These are phyloP conservation scores for Amyelois transitella DNA, from an alignment of 1,140 invertebrate genomes.

Conservation along the genomic window DNA sequence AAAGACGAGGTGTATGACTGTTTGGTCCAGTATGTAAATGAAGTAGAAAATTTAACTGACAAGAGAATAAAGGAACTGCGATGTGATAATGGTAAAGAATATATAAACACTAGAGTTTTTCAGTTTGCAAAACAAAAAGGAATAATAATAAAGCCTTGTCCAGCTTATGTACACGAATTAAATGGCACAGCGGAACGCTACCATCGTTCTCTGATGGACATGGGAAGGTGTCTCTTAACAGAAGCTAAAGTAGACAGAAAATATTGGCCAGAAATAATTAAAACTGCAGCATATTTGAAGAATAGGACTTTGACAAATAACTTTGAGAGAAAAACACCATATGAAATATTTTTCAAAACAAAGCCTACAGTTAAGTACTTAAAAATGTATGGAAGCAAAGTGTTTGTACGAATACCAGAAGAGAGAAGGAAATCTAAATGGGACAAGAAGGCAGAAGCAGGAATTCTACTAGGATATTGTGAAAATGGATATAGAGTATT, in stretches of 20 bases:
- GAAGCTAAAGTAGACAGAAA: conserved; percentile 26
- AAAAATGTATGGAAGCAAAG: conserved; percentile 38
- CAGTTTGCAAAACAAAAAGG: conserved; percentile 21
- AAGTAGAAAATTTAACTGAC: conserved; percentile 22
- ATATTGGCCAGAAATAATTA: too few relatives aligned
- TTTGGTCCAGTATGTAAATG: conserved; percentile 22
- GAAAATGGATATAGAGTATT: conserved; percentile 21
- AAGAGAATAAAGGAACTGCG: conserved; percentile 20
- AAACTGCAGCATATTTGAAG: conserved; percentile 20
- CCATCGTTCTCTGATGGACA: conserved; percentile 22
- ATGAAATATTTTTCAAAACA: conserved; percentile 43
- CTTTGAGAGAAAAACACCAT: conserved; percentile 38
- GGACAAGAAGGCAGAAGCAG: conserved; percentile 20
- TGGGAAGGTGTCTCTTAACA: conserved; percentile 17
- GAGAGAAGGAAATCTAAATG: conserved; percentile 17
- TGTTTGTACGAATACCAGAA: conserved; percentile 28
- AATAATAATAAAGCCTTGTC: too few relatives aligned
- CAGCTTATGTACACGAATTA: conserved; percentile 35
- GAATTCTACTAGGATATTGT: conserved; percentile 22
- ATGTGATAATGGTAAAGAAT: conserved; percentile 45
- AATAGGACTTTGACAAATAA: conserved; percentile 34
- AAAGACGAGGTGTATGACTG: conserved; percentile 21
- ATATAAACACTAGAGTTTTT: conserved; percentile 22
- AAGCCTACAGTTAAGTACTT: conserved; percentile 43
- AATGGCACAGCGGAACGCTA: conserved; percentile 31